Percentiles rank a stretch among this genome's conserved stretches.
Conservation (phyloP, 2,888 invertebrate species). For the Cheilosia urbana region DNA sequence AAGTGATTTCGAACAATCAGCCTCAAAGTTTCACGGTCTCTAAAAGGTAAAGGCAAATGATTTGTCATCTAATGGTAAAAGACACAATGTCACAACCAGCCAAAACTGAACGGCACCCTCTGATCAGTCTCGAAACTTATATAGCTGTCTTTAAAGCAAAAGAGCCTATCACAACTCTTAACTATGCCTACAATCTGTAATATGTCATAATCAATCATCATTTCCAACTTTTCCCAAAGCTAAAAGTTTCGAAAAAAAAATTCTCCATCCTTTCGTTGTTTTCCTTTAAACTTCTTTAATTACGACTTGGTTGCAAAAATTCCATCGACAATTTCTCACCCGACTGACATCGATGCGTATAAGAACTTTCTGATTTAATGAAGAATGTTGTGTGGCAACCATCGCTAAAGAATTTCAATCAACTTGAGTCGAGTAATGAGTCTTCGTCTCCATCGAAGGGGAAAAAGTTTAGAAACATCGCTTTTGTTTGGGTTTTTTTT, state of each 20-base stretch:
- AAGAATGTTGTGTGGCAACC: conserved; percentile 33
- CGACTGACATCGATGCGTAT: conserved; percentile 36
- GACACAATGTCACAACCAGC: no score
- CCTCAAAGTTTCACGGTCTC: no score
- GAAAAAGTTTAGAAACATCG: conserved; percentile 29
- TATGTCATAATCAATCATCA: not conserved
- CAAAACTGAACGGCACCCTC: no score
- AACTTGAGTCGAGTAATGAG: conserved; percentile 21
- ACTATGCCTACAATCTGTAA: not conserved
- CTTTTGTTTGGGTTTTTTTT: not conserved
- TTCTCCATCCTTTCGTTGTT: not conserved
- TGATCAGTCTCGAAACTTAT: no score
- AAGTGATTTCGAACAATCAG: no score
- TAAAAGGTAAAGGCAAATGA: no score
- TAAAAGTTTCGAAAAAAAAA: not conserved
- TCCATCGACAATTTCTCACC: conserved; percentile 34
- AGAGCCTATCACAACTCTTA: no score
- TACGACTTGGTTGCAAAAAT: not conserved
- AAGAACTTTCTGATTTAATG: conserved; percentile 60
- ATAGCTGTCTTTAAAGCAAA: no score
- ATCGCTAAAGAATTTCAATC: conserved; percentile 31
- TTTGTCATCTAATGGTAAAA: no score
- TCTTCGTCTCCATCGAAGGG: not conserved
- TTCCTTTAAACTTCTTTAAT: conserved; percentile 1
- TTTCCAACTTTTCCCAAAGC: not conserved